A percentile compares a stretch with the other conserved stretches of the same genome.
Conservation (phyloP, 2,797 vertebrate species). For the Megaceryle alcyon region DNA sequence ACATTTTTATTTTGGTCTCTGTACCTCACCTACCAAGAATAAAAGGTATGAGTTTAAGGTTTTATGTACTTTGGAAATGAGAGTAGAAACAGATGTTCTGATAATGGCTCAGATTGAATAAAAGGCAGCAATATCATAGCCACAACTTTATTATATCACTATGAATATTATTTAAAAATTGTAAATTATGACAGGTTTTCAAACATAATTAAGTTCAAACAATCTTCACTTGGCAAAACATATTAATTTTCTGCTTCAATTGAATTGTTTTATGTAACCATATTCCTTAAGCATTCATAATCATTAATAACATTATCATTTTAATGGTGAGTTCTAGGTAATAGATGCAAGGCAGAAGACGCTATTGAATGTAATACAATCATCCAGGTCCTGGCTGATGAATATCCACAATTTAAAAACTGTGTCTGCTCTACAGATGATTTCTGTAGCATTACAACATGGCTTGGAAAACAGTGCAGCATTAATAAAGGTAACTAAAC, state of each 20-base stretch:
- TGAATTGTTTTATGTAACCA: conserved; percentile 26
- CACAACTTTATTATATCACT: background rate
- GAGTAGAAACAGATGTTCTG: background rate
- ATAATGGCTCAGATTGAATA: background rate
- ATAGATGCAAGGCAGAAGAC: conserved; percentile 81
- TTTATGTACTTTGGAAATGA: background rate
- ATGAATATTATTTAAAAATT: background rate
- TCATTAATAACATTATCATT: conserved; percentile 15
- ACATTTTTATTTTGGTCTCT: background rate
- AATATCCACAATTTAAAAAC: conserved; percentile 77
- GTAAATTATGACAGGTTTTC: background rate
- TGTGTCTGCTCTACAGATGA: conserved; percentile 82
- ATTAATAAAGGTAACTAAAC: conserved; percentile 71
- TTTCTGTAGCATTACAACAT: conserved; percentile 77
- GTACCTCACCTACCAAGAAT: background rate
- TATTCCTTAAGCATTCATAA: background rate
- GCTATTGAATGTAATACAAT: conserved; percentile 81
- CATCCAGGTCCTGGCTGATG: conserved; percentile 77
- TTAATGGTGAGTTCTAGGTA: conserved; percentile 75
- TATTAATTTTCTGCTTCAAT: background rate
- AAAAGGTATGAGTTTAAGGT: background rate
- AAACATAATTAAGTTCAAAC: background rate
- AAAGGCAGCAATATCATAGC: background rate
- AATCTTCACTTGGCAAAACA: background rate
- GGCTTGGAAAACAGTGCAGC: conserved; percentile 79